Evolutionary conservation across 2,797 vertebrate genomes (phyloP).

Genomic region (Ptychobarbus kaznakovi): DNA sequence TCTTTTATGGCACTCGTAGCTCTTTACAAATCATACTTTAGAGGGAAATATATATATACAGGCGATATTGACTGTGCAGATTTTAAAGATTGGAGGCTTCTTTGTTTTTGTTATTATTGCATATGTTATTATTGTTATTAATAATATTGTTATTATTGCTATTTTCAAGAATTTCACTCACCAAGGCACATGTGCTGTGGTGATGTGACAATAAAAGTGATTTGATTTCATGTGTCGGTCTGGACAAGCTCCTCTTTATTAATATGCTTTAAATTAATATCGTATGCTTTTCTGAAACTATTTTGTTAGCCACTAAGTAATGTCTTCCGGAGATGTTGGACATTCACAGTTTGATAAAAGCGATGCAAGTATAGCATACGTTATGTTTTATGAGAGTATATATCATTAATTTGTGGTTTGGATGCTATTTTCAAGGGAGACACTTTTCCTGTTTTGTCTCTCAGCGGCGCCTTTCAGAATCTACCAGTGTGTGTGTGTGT

Average conservation of each 20-base stretch:
- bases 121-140: no score
- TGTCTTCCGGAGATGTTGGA: neutral
- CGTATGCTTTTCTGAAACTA: neutral
- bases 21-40: neutral
- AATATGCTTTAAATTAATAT: neutral
- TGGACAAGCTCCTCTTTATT: neutral
- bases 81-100: neutral
- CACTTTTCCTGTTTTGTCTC: slow-evolving; percentile 62
- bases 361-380: neutral
- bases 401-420: neutral
- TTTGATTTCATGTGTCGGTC: no score
- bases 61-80: neutral
- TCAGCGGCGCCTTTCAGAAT: slow-evolving; percentile 44
- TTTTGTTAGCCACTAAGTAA: neutral
- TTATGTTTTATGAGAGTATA: neutral
- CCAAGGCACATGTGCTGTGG: no score
- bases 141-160: no score
- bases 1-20: neutral
- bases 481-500: slow-evolving; percentile 13
- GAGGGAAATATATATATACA: neutral
- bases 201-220: no score
- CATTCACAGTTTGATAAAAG: neutral
- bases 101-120: neutral
- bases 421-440: slow-evolving; percentile 20
- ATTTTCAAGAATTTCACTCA: no score